A percentile compares a stretch with the other conserved stretches of the same genome.
Conservation (phyloP, 2,888 invertebrate genomes). For the Spisula solida region DNA sequence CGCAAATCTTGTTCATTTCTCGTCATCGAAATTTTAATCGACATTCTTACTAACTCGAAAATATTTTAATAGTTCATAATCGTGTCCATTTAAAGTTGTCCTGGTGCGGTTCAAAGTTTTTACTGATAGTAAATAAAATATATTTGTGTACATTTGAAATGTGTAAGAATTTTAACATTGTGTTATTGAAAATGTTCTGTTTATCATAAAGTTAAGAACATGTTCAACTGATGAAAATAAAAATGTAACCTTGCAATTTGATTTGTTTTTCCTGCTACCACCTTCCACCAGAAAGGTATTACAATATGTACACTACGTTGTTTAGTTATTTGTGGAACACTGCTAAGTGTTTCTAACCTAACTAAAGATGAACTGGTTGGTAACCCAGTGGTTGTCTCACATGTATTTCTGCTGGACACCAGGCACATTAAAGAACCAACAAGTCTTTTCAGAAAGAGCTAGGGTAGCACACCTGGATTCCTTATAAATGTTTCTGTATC, state of each 20-base stretch:
- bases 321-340: no score
- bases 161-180: conserved; percentile 22
- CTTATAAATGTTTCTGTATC: no score
- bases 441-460: no score
- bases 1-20: neutral
- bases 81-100: neutral
- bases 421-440: no score
- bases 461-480: no score
- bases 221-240: conserved; percentile 23
- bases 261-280: neutral
- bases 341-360: no score
- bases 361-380: no score
- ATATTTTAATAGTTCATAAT: neutral
- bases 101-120: neutral
- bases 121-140: conserved; percentile 2
- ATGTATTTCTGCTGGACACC: no score
- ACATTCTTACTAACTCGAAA: neutral
- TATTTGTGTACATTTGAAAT: conserved; percentile 17
- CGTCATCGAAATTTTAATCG: neutral
- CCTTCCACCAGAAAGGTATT: no score
- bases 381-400: no score
- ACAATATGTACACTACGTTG: no score
- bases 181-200: conserved; percentile 19
- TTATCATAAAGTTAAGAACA: conserved; percentile 8
- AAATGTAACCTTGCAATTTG: conserved; percentile 13